Percentiles rank a stretch among this genome's conserved stretches.
phyloP scores from a whole-genome alignment of 2,113 vertebrate genomes.

The Rhizomys pruinosus region DNA sequence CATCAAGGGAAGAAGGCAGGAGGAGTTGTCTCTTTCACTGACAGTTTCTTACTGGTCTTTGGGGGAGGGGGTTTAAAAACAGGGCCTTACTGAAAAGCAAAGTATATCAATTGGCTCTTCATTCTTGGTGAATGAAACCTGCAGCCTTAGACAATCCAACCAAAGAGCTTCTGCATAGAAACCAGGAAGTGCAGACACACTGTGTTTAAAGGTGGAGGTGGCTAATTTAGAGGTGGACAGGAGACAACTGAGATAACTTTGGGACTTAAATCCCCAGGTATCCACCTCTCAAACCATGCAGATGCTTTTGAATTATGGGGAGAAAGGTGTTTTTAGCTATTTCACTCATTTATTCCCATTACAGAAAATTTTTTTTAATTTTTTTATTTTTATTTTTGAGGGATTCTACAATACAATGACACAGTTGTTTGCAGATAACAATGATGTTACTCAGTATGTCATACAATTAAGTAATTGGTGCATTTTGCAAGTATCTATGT shows the following conservation, averaged over 20 bases:
- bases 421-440: no score
- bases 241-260: rapidly evolving
- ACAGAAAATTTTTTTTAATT: background rate
- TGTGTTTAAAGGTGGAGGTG: background rate
- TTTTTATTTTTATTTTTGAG: no score
- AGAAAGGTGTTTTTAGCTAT: background rate
- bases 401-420: no score
- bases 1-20: background rate
- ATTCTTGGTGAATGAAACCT: background rate
- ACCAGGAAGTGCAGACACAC: background rate
- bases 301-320: rapidly evolving
- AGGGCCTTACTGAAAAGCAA: background rate
- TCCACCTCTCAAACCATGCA: no score
- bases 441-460: no score
- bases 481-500: no score
- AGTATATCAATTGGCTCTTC: background rate
- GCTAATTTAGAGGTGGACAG: background rate
- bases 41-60: background rate
- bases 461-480: no score
- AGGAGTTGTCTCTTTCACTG: background rate
- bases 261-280: no score
- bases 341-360: background rate
- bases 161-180: background rate
- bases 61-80: background rate
- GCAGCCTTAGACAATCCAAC: background rate